phyloP scores from a whole-genome alignment of 2,797 vertebrate genomes.

The Meriones psammophilus region DNA sequence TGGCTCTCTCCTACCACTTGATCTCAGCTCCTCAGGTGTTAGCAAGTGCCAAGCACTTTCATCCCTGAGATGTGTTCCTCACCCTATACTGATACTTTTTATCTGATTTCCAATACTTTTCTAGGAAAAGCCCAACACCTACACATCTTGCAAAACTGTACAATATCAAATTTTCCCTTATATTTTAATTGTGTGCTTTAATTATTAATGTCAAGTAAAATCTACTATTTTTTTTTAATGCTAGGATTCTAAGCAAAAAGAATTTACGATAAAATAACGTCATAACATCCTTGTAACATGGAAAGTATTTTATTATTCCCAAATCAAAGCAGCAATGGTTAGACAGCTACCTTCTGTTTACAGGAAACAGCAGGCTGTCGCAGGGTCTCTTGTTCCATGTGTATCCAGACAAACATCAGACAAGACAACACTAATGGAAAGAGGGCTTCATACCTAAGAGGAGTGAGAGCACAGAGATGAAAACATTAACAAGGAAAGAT shows the following conservation, averaged over 20 bases:
- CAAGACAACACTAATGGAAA: slow-evolving; percentile 95
- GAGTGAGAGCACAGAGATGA: background rate
- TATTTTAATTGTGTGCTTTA: slow-evolving; percentile 42
- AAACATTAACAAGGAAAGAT: background rate
- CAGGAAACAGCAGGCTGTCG: slow-evolving; percentile 82
- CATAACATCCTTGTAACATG: background rate
- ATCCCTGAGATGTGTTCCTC: background rate
- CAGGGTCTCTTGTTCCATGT: slow-evolving; percentile 87
- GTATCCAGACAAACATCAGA: slow-evolving; percentile 93
- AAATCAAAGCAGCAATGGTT: background rate
- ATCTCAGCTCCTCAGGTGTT: too few species aligned
- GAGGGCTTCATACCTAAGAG: slow-evolving; percentile 95
- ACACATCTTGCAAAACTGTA: slow-evolving; percentile 21
- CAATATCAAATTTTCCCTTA: slow-evolving; percentile 35
- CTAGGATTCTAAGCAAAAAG: slow-evolving; percentile 47
- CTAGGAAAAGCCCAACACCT: slow-evolving; percentile 31
- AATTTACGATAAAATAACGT: slow-evolving; percentile 5
- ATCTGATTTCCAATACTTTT: slow-evolving; percentile 41
- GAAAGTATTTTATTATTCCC: slow-evolving; percentile 25
- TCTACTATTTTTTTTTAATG: background rate
- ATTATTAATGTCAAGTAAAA: slow-evolving; percentile 25
- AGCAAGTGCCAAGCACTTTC: background rate
- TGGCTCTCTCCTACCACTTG: background rate
- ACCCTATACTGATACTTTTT: background rate
- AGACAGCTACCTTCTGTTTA: slow-evolving; percentile 92